Percentiles rank a stretch among this genome's conserved stretches.
phyloP scores from a whole-genome alignment of 2,113 vertebrate genomes.

The Crotalus helleri region DNA sequence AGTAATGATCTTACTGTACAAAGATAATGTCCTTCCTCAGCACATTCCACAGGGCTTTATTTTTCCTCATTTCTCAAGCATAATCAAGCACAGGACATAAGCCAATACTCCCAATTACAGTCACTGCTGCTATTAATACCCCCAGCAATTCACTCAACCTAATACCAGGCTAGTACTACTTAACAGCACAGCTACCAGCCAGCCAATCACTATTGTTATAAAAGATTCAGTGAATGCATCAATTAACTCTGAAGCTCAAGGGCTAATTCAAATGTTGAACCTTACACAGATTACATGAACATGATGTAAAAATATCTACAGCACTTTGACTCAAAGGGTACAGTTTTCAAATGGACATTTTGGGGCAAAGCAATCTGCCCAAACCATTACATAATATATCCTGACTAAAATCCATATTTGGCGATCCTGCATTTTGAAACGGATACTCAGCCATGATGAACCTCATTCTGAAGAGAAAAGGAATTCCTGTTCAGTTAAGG shows the following conservation, averaged over 20 bases:
- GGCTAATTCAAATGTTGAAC: neutral
- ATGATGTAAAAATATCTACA: neutral
- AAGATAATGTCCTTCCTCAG: neutral
- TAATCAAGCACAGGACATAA: neutral
- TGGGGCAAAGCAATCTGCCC: neutral
- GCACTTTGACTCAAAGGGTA: neutral
- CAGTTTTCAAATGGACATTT: neutral
- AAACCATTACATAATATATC: constrained; percentile 36
- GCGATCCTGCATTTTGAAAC: constrained; percentile 47
- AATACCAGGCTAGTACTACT: neutral
- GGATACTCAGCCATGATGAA: constrained; percentile 36
- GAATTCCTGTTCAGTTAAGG: constrained; percentile 58
- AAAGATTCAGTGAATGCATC: neutral
- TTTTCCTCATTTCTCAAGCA: neutral
- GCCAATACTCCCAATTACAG: neutral
- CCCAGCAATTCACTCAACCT: neutral
- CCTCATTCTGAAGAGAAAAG: constrained; percentile 56
- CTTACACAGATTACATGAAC: neutral
- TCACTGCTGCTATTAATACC: too few species aligned
- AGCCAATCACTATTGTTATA: neutral
- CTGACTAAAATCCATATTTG: constrained; percentile 34
- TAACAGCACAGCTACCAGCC: neutral
- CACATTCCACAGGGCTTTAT: neutral
- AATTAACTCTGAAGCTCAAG: neutral
- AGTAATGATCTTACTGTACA: neutral